Conservation (phyloP, 1,140 invertebrate species). For the Trichonephila clavata region DNA sequence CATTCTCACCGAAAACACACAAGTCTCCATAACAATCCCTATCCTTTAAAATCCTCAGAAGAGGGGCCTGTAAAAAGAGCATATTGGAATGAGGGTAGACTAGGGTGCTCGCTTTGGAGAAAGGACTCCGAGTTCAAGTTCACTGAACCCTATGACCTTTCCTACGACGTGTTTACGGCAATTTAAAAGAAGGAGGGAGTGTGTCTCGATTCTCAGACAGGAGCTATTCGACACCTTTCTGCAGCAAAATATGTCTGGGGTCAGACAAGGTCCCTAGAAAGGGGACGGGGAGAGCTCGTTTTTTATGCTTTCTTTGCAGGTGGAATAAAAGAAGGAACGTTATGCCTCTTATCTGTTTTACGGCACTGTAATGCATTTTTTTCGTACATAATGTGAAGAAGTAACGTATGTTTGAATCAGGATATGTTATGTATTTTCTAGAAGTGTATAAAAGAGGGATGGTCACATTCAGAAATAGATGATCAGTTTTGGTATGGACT, state of each 20-base stretch:
- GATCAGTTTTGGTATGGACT: no score
- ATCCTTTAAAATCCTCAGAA: neutral
- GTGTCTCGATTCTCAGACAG: conserved; percentile 43
- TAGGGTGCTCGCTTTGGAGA: conserved; percentile 6
- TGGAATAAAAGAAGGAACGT: conserved; percentile 24
- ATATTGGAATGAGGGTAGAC: conserved; percentile 28
- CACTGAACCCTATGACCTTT: conserved; percentile 69
- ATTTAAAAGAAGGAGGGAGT: conserved; percentile 54
- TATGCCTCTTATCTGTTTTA: neutral
- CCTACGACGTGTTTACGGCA: conserved; percentile 68
- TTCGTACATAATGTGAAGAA: neutral
- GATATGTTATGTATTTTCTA: neutral
- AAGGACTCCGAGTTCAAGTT: conserved; percentile 69
- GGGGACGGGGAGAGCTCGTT: neutral
- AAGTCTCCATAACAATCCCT: neutral
- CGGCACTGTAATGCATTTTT: neutral
- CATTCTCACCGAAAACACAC: neutral
- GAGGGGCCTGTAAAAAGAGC: neutral
- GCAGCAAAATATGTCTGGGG: conserved; percentile 59
- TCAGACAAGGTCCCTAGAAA: conserved; percentile 7
- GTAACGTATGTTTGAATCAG: neutral
- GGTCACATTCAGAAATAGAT: neutral
- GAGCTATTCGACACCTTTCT: conserved; percentile 70
- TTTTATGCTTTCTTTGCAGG: conserved; percentile 49
- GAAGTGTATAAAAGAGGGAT: neutral